Evolutionary conservation across 2,113 vertebrate species (phyloP).

Genomic region (Pleuronectes platessa): DNA sequence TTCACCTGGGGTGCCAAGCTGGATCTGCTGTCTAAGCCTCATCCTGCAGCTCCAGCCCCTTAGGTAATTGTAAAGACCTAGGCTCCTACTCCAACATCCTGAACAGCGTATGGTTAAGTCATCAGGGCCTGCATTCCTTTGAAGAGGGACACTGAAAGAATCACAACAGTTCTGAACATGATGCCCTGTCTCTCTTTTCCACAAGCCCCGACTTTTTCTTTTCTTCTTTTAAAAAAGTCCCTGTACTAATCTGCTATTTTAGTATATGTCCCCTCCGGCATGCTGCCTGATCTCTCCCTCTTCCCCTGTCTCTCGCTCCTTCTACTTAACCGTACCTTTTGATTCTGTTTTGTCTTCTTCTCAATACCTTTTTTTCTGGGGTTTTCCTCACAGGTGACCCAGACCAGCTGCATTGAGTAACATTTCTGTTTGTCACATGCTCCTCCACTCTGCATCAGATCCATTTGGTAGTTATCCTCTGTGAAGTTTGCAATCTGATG

Average conservation of each 20-base stretch:
- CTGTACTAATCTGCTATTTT: slow-evolving; percentile 74
- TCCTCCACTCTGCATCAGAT: slow-evolving; percentile 56
- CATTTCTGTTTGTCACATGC: slow-evolving; percentile 39
- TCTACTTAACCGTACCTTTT: slow-evolving; percentile 49
- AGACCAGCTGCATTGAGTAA: background rate
- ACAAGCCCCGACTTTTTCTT: slow-evolving; percentile 37
- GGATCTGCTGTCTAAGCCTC: background rate
- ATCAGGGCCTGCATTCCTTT: slow-evolving; percentile 75
- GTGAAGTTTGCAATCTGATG: slow-evolving; percentile 58
- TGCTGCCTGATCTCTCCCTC: slow-evolving; percentile 20
- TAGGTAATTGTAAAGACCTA: slow-evolving; percentile 43
- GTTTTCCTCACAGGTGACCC: too few species aligned
- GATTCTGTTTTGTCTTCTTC: slow-evolving; percentile 1
- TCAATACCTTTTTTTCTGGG: background rate
- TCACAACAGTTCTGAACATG: slow-evolving; percentile 75
- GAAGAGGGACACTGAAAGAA: slow-evolving; percentile 73
- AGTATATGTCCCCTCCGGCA: slow-evolving; percentile 57
- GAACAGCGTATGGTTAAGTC: slow-evolving; percentile 74
- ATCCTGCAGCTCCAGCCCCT: slow-evolving; percentile 15
- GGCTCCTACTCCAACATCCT: slow-evolving; percentile 57
- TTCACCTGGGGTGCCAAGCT: slow-evolving; percentile 33
- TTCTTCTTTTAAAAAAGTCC: slow-evolving; percentile 50
- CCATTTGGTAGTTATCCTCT: slow-evolving; percentile 63
- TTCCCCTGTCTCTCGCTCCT: background rate
- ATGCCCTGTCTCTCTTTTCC: slow-evolving; percentile 68